phyloP scores from a whole-genome alignment of 2,113 vertebrate genomes.

The Sphaerodactylus townsendi region DNA sequence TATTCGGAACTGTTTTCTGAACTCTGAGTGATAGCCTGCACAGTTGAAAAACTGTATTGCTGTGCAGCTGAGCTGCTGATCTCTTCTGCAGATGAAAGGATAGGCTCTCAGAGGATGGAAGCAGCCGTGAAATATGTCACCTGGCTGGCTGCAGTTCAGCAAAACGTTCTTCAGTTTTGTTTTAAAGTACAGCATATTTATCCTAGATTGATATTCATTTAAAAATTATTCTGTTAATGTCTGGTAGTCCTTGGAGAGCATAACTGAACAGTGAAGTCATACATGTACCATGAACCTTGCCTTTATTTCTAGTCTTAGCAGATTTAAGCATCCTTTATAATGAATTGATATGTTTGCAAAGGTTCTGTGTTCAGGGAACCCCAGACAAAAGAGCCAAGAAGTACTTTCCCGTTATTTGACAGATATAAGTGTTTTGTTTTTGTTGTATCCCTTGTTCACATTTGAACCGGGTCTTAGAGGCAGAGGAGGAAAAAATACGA shows the following conservation, averaged over 20 bases:
- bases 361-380: not conserved
- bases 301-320: not conserved
- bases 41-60: not conserved
- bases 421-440: accelerated
- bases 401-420: not conserved
- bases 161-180: conserved; percentile 16
- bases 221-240: not conserved
- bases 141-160: not conserved
- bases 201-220: not conserved
- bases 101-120: not conserved
- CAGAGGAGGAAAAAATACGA: not conserved
- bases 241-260: not conserved
- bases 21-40: not conserved
- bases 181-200: not conserved
- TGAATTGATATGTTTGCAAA: not conserved
- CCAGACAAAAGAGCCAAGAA: accelerated
- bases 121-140: not conserved
- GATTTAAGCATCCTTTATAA: not conserved
- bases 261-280: not conserved
- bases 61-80: not conserved
- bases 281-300: not conserved
- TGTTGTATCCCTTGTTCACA: not conserved
- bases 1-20: not conserved
- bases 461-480: not conserved
- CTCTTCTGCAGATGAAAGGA: not conserved